Base-by-base conservation (phyloP, 2,888 invertebrate species). In the Sclerodermus sp. region DNA sequence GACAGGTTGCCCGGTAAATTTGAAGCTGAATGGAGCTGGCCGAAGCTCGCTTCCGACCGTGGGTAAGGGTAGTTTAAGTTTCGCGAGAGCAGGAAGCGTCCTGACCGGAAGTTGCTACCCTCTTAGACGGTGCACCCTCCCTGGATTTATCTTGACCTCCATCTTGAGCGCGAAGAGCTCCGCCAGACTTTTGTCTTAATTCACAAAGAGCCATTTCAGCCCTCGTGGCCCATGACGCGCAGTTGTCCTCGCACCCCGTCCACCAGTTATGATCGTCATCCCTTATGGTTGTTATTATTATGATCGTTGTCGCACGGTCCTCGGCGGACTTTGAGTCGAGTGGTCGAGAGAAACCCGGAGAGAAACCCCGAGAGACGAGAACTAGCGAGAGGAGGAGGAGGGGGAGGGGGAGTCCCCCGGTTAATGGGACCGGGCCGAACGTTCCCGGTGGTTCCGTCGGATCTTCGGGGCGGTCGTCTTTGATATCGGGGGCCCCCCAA, bases 91-190 rank as follows among this genome's bases (percentile, higher is more conserved):
- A 55, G 67, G 66, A 66, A 68, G 60, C 58, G 58, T 59, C 57
- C 62, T 53, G 60, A 66, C 59, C 69, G 70, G 70, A 70, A 64
- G 58, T 56, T 57, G 60, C 57, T 57, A 61, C 57, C 62, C 67
- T 67, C 62, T 68, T 60, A 61, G 58, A 55, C 56, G 23, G 23
- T 47, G 58, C 60, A 60, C 60, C 59, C 67, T 54, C 54, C 53
- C 52, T 42, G 30, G 16, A 53, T 59, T 55, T 60, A 59, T 60
- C 60, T 61, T 58, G 46, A 49, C 44, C 51, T 45, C 49, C 53
- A 53, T 60, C 57, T 63, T 55, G 8, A 47, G 40, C 31, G 47
- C 38, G 13, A 23, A 44, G 42, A 48, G 38, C 47, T 31, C 29
- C 23, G 32, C 31, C 12, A 23, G 23, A 23, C 23, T 23, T 23